Base-by-base conservation (phyloP, 2,888 invertebrate species). In the Agriopis aurantiaria region DNA sequence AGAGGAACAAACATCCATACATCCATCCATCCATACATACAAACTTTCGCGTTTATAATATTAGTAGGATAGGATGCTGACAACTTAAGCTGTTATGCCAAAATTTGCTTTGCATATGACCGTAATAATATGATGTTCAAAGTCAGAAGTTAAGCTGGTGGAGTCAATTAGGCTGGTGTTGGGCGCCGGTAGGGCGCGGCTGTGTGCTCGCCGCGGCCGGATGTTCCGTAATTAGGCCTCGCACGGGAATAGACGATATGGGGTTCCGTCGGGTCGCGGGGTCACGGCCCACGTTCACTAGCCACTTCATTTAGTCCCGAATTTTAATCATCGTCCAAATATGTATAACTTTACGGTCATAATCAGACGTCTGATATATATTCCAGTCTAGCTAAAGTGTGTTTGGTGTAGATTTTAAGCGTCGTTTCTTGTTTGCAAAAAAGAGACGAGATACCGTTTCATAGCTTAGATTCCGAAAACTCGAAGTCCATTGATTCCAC, bases 201-300 rank as follows among this genome's bases (percentile, higher is more conserved):
- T 45, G 52, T 49, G 56, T 40, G 68, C 14, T 43, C 49, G 9
- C 48, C 48, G 60, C 11, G n/a, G 61, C 72, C 75, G 73, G 75
- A 73, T 75, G 72, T 65, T 23, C 57, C n/a, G 70, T 63, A 72
- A 72, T 73, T 71, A 75, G 75, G 68, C 52, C 69, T 70, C 69
- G 71, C 69, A 57, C 71, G 61, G 68, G 69, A 68, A 69, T 73
- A 73, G 67, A 71, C 55, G 59, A 59, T 59, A 55, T 60, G 57
- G 70, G 62, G 61, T 62, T 23, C 65, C 62, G 62, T 33, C 51
- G 45, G 69, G 65, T 62, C 65, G 53, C 41, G 65, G 55, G 68
- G 59, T 55, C 69, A 62, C 52, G 61, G 46, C 45, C 60, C 66
- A 57, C 65, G 69, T 52, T 41, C 14, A n/a, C 40, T 52, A 12